Percentiles rank a stretch among this genome's conserved stretches.
Evolutionary conservation across 2,113 vertebrate genomes (phyloP).

Genomic region (Cyprinodon tularosa): DNA sequence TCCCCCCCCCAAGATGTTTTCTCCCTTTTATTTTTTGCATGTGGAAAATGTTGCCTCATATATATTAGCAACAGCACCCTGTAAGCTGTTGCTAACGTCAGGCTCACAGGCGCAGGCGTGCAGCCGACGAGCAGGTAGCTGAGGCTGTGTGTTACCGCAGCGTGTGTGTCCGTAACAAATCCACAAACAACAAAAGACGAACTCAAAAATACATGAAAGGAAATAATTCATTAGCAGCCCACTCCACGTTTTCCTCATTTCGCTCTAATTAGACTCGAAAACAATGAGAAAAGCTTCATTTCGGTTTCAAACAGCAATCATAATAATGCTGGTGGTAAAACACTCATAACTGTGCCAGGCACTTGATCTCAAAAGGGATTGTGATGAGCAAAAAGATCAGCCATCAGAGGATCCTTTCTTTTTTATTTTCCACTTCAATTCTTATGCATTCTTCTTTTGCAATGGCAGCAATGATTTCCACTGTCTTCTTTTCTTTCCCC

Average conservation of each 20-base stretch:
- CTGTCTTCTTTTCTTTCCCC: conserved; percentile 5
- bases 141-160: not conserved
- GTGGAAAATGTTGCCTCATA: conserved; percentile 24
- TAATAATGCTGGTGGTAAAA: conserved; percentile 65
- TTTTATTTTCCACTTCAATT: conserved; percentile 59
- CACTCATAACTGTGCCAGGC: conserved; percentile 41
- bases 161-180: conserved; percentile 34
- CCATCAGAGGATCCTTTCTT: conserved; percentile 55
- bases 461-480: conserved; percentile 41
- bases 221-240: conserved; percentile 75
- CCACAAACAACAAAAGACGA: conserved; percentile 64
- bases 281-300: conserved; percentile 67
- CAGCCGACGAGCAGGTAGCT: conserved; percentile 43
- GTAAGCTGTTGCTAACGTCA: conserved; percentile 25
- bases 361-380: conserved; percentile 55
- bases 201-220: conserved; percentile 63
- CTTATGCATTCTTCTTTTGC: conserved; percentile 43
- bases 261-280: conserved; percentile 76
- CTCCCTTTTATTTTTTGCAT: conserved; percentile 26
- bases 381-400: conserved; percentile 58
- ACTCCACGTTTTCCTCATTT: conserved; percentile 63
- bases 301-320: conserved; percentile 64
- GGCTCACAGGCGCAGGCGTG: conserved; percentile 4
- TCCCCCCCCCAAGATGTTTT: not conserved
- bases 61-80: conserved; percentile 32